These are phyloP conservation scores for Natator depressus DNA, from an alignment of 2,113 vertebrate species.

Conservation along the genomic window DNA sequence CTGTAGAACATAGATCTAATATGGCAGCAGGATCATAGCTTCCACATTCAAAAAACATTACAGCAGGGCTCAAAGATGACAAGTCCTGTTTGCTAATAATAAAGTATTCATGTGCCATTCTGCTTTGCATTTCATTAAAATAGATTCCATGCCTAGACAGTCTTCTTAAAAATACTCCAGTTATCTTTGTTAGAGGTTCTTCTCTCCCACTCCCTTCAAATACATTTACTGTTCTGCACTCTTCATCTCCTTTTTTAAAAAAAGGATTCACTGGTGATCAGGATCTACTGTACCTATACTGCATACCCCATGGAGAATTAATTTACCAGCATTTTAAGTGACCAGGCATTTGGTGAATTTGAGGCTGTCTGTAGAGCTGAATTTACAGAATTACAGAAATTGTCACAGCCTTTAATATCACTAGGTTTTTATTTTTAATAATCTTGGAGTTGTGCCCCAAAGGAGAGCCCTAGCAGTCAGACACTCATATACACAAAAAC, in stretches of 20 bases:
- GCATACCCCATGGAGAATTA: neutral
- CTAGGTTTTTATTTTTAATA: neutral
- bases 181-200: neutral
- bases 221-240: neutral
- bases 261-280: neutral
- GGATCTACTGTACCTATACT: neutral
- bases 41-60: conserved; percentile 42
- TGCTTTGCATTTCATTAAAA: conserved; percentile 63
- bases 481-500: neutral
- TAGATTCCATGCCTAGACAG: conserved; percentile 60
- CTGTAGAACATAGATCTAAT: neutral
- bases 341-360: neutral
- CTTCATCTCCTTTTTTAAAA: neutral
- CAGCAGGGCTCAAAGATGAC: conserved; percentile 55
- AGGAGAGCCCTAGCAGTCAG: neutral
- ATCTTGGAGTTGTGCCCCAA: neutral
- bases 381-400: neutral
- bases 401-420: neutral
- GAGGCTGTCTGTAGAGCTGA: neutral
- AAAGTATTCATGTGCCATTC: conserved; percentile 50
- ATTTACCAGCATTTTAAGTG: fast-evolving
- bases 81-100: conserved; percentile 50
- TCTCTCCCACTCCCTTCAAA: neutral
- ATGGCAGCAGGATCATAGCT: neutral
- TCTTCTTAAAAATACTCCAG: neutral